Percentiles rank a stretch among this genome's conserved stretches.
phyloP scores from a whole-genome alignment of 2,797 vertebrate species.

The Sternotherus odoratus region DNA sequence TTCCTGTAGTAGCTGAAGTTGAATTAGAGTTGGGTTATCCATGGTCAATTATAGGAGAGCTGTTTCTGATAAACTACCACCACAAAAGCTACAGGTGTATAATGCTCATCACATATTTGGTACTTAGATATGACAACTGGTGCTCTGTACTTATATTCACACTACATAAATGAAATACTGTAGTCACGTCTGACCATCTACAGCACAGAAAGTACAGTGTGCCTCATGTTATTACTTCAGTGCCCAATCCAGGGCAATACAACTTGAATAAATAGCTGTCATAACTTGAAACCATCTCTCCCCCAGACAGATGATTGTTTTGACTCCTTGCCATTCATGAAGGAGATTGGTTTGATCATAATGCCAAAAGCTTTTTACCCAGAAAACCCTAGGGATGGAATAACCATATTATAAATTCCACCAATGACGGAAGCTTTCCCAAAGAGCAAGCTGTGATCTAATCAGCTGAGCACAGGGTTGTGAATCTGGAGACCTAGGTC shows the following conservation, averaged over 20 bases:
- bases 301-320: neutral
- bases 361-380: neutral
- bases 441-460: conserved; percentile 68
- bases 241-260: neutral
- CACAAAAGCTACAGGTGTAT: neutral
- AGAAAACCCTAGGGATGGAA: neutral
- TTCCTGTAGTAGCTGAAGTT: neutral
- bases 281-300: neutral
- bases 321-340: neutral
- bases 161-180: neutral
- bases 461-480: neutral
- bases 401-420: accelerated
- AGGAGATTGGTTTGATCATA: neutral
- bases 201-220: neutral
- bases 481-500: neutral
- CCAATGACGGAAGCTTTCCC: conserved; percentile 33
- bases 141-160: neutral
- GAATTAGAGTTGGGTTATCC: neutral
- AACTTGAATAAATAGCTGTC: neutral
- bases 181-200: neutral
- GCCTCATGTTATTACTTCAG: neutral
- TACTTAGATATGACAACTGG: neutral
- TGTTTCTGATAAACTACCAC: neutral
- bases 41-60: neutral
- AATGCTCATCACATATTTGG: neutral